Conservation (phyloP, 2,888 invertebrate species). For the Cantharis lateralis region DNA sequence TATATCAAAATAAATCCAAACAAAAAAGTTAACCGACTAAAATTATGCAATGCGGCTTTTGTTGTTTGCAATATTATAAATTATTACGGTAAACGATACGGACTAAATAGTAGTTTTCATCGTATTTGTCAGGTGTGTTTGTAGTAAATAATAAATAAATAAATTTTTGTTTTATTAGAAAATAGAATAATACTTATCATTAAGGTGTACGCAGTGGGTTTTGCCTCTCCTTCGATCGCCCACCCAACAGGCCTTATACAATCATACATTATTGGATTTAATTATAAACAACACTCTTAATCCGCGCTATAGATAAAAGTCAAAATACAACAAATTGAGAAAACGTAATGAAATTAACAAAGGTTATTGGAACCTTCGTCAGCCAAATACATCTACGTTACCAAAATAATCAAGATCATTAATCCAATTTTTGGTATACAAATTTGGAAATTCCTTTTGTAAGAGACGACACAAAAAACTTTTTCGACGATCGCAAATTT, state of each 20-base stretch:
- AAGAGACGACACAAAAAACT: not conserved
- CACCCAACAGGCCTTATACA: constrained; percentile 30
- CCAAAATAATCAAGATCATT: not conserved
- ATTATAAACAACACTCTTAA: not conserved
- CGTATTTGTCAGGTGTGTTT: not conserved
- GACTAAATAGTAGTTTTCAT: not conserved
- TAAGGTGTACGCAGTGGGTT: constrained; percentile 29
- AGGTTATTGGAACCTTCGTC: not conserved
- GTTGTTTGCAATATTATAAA: not conserved
- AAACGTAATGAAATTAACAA: not conserved
- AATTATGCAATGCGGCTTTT: not conserved
- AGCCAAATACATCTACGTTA: not conserved
- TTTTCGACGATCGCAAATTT: not conserved
- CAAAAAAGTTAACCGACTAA: not conserved
- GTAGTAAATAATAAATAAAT: not conserved
- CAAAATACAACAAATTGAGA: not conserved
- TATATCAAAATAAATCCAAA: not conserved
- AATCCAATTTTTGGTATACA: not conserved
- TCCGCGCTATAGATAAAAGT: not conserved
- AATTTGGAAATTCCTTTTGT: not conserved
- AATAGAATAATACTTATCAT: not conserved
- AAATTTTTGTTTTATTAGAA: not conserved
- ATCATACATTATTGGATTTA: not conserved
- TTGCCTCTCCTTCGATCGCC: constrained; percentile 36
- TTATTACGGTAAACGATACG: not conserved